Evolutionary conservation across 2,888 invertebrate species (phyloP), one percentile per base, ranked within the genome.

Genomic region (Acrocera orbiculus): DNA sequence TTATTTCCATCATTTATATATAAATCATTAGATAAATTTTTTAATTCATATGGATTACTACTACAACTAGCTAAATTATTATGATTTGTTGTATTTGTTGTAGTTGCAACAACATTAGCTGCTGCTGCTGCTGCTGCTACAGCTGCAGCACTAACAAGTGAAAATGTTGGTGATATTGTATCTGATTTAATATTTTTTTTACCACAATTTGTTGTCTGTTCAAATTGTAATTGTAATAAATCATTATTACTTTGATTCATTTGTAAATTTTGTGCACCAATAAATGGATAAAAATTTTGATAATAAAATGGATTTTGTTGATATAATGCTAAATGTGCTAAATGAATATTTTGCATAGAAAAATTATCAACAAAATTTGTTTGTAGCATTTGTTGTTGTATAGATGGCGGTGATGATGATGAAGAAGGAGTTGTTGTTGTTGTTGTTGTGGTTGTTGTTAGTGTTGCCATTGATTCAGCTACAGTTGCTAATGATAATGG

Each of bases 291-390:
- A 16, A 41, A 37, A 35, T 42, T 37, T 34, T 45, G 44, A 40
- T 44, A 45, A 27, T 42, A 43, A 29, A 44, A 43, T 2, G 46
- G 46, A 38, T 48, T 46, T 24, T 46, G 45, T 23, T 42, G 42
- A 32, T 46, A 47, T 4, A 47, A 32, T 2, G 43, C 41, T n/a
- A 48, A 38, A 24, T 47, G 37, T 1, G 46, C 46, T 22, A 47
- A 32, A 30, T 45, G 47, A 2, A 47, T 32, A 37, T 47, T 49
- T 37, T 46, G 47, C 39, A 49, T 39, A 8, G 46, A 47, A 3
- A 46, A 30, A 17, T 42, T 45, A 26, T 45, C 43, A 27, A 43
- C 38, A 15, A 46, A 36, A 27, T 42, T 38, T 17, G 35, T 34
- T 4, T 40, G 36, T 4, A 42, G 36, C 2, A 34, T 19, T 11